Evolutionary conservation across 2,797 vertebrate species (phyloP), one percentile per base, ranked within the genome.

Genomic region (Antennarius maculatus): DNA sequence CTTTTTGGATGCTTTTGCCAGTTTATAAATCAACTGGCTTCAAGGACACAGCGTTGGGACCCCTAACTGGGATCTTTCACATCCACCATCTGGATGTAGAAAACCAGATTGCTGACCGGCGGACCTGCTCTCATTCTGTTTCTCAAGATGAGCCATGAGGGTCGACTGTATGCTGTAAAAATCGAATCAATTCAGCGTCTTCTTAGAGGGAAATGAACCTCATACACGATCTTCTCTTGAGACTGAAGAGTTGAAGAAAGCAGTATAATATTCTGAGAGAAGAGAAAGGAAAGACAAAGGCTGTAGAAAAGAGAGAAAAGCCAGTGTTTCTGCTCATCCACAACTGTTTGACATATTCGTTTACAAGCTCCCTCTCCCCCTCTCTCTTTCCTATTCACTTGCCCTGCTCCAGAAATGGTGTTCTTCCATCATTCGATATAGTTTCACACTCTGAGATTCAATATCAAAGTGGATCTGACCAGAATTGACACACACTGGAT

Each of bases 31-130:
- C 89, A 92, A 83, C 65, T 59, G 5, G 78, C 71, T 86, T 93
- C 91, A 94, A 93, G 93, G 93, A 91, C 93, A 61, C 71, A 86
- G 88, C 81, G 41, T 63, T 75, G 81, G 85, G 92, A 92, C 92
- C 91, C 89, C 92, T 92, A 81, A 81, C 92, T 91, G 91, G 85
- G 92, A 85, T 86, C 84, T 77, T 77, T 88, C 85, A 89, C 87
- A 88, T 91, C 81, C 77, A 89, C 91, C 92, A 92, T 93, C 92
- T 92, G 92, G 91, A 91, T 68, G 55, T 72, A 66, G 79, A 83
- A 72, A 83, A 78, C 59, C 89, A 88, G 90, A 90, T 78, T 91
- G 90, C 92, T 92, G 91, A 91, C 90, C 91, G 86, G 75, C 82
- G 48, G 81, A 74, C 79, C 82, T 70, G 85, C 81, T 88, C 88